These are phyloP conservation scores for Chaetura pelagica DNA, from an alignment of 2,113 vertebrate species.

Conservation along the genomic window DNA sequence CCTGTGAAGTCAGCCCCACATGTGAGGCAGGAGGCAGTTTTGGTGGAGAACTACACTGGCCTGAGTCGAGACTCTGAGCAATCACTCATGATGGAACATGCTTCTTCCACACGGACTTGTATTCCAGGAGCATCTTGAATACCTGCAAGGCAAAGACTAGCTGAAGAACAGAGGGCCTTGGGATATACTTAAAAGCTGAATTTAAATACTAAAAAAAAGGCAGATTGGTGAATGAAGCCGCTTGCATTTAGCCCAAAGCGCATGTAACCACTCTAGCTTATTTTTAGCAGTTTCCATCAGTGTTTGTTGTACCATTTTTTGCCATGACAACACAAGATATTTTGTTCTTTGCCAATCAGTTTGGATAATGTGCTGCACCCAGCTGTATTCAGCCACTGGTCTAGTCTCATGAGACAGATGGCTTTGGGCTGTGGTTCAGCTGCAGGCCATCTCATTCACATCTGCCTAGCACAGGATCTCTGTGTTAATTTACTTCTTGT, in stretches of 20 bases:
- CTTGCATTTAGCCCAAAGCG: not conserved
- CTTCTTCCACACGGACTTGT: not conserved
- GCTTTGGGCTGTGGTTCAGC: not conserved
- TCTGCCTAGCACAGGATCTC: not conserved
- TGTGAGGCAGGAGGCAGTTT: fast-evolving
- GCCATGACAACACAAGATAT: not conserved
- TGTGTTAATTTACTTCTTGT: not conserved
- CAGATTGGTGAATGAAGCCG: not conserved
- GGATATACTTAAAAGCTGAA: not conserved
- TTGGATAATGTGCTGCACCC: not conserved
- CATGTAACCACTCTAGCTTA: not conserved
- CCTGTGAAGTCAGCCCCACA: not conserved
- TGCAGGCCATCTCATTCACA: not conserved
- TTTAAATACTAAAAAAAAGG: not conserved
- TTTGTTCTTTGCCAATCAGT: not conserved
- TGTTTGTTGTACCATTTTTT: not conserved
- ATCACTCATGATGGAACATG: not conserved
- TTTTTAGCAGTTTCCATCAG: not conserved
- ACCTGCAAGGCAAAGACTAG: not conserved
- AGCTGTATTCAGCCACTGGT: not conserved
- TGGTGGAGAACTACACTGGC: not conserved
- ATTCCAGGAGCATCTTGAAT: not conserved
- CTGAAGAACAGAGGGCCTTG: not conserved
- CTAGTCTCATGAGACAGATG: fast-evolving
- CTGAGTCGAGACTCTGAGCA: not conserved